A percentile compares a stretch with the other conserved stretches of the same genome.
phyloP scores from a whole-genome alignment of 1,140 invertebrate genomes.

The Chymomyza costata region DNA sequence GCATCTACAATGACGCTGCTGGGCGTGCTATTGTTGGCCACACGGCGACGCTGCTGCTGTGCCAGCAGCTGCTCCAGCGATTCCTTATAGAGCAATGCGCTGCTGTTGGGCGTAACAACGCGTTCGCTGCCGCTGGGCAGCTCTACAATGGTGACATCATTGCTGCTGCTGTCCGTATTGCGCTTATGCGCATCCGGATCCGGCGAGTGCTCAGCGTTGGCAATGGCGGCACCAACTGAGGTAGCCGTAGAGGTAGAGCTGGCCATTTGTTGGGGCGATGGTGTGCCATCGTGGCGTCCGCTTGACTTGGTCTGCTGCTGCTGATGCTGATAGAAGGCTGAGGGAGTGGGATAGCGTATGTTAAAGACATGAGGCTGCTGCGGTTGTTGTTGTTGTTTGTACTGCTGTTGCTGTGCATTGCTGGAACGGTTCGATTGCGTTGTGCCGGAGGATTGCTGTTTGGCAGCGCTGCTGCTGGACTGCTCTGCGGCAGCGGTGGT shows the following conservation, averaged over 20 bases:
- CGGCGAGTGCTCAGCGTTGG: slow-evolving; percentile 19
- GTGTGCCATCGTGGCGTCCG: slow-evolving; percentile 26
- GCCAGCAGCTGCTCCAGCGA: slow-evolving; percentile 62
- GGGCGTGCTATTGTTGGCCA: no score
- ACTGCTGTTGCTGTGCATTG: slow-evolving; percentile 49
- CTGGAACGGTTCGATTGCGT: slow-evolving; percentile 41
- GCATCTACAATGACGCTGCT: slow-evolving; percentile 50
- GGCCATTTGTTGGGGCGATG: slow-evolving; percentile 64
- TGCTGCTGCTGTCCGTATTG: slow-evolving; percentile 33
- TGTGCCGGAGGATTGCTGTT: slow-evolving; percentile 15
- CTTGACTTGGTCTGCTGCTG: slow-evolving; percentile 37
- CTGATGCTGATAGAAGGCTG: slow-evolving; percentile 47
- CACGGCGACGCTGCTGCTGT: not conserved
- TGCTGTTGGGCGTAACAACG: slow-evolving; percentile 36
- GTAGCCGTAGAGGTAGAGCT: slow-evolving; percentile 25
- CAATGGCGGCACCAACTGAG: not conserved
- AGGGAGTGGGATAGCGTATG: slow-evolving; percentile 50
- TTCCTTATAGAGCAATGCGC: slow-evolving; percentile 63
- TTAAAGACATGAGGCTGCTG: slow-evolving; percentile 27
- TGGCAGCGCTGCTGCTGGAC: slow-evolving; percentile 5
- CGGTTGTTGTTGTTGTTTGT: slow-evolving; percentile 33
- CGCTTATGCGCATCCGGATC: slow-evolving; percentile 6
- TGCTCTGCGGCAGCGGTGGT: not conserved
- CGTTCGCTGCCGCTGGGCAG: slow-evolving; percentile 35
- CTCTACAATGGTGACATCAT: slow-evolving; percentile 61